Percentiles rank a stretch among this genome's conserved stretches.
These are phyloP conservation scores for Natator depressus DNA, from an alignment of 2,113 vertebrate genomes.

Conservation along the genomic window DNA sequence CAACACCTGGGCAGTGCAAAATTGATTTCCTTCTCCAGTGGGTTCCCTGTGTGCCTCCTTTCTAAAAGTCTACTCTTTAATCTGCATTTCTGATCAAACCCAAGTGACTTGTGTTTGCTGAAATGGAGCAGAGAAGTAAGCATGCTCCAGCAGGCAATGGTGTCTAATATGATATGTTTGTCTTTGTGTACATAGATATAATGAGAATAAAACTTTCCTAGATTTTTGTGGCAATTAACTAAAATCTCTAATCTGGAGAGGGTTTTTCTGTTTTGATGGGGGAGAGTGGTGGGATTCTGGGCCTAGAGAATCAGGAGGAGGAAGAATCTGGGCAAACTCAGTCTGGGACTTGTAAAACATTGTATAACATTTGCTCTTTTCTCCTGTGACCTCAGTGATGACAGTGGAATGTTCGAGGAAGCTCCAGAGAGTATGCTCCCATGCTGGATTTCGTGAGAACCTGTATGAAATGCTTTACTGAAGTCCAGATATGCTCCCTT, in stretches of 20 bases:
- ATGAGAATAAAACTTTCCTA: not conserved
- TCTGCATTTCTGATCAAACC: not conserved
- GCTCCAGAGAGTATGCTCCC: not conserved
- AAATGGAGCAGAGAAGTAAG: not conserved
- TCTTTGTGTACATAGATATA: not conserved
- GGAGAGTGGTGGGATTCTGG: not conserved
- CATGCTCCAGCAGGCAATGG: not conserved
- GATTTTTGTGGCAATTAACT: not conserved
- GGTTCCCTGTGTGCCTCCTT: not conserved
- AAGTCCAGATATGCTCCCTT: rapidly evolving
- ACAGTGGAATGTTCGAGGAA: not conserved
- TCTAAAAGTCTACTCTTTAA: not conserved
- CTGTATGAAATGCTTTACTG: not conserved
- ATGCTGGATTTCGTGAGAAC: not conserved
- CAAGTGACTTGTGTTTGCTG: not conserved
- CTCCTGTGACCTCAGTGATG: not conserved
- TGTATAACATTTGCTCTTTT: rapidly evolving
- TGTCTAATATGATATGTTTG: not conserved
- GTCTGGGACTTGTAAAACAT: rapidly evolving
- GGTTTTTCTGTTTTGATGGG: not conserved
- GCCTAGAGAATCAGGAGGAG: not conserved
- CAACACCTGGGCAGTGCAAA: not conserved
- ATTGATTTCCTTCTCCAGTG: not conserved
- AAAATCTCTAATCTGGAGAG: not conserved
- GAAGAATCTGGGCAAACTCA: not conserved